Conservation (phyloP, 2,113 vertebrate species). For the Rhinolophus sinicus region DNA sequence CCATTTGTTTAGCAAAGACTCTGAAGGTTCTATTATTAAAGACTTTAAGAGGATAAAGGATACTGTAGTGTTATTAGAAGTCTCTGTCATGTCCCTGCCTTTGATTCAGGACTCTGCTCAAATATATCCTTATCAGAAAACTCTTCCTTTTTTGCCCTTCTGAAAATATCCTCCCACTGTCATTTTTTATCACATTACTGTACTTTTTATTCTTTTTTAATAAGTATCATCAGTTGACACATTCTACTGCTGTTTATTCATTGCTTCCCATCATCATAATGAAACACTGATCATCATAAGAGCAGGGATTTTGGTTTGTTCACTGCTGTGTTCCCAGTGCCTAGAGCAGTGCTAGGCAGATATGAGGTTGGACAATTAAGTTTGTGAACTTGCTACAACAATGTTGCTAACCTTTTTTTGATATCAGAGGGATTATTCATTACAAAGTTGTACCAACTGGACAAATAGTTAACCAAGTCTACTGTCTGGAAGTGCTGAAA, state of each 20-base stretch:
- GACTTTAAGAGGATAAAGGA: neutral
- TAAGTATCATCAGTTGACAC: neutral
- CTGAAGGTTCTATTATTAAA: neutral
- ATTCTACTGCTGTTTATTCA: neutral
- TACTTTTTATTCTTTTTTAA: neutral
- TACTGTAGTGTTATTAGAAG: neutral
- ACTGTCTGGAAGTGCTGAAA: too few relatives aligned
- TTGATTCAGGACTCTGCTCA: neutral
- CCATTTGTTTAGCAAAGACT: neutral
- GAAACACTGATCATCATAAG: neutral
- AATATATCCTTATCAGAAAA: neutral
- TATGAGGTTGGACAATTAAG: neutral
- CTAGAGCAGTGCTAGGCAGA: neutral
- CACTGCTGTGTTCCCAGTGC: neutral
- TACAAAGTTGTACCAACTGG: too few relatives aligned
- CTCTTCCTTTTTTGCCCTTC: neutral
- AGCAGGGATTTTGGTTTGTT: neutral
- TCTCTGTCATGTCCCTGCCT: neutral
- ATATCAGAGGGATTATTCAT: too few relatives aligned
- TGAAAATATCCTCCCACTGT: neutral
- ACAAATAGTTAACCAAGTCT: too few relatives aligned
- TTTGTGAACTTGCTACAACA: too few relatives aligned
- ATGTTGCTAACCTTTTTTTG: too few relatives aligned
- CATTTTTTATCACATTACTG: neutral
- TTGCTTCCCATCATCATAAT: neutral